Evolutionary conservation across 1,140 invertebrate species (phyloP), one percentile per base, ranked within the genome.

Genomic region (Ruditapes philippinarum): DNA sequence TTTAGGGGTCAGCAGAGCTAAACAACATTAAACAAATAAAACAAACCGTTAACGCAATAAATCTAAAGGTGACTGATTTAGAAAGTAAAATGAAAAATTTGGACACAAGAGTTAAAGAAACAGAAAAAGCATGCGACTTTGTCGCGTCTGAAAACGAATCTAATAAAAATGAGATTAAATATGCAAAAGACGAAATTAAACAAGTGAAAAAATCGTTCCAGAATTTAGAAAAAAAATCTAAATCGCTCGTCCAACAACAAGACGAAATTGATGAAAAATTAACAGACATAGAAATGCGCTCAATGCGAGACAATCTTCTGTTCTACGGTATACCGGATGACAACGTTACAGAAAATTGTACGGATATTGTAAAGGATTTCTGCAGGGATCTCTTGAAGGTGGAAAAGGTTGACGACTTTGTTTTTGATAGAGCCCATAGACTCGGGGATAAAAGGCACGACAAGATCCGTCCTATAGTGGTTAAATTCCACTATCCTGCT

Each of bases 21-120:
- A 57, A 81, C 14, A 2, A 62, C 19, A 65, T 81, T 1, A 60
- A 62, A 81, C 31, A 33, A 22, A 81, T 81, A 14, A 60, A 81
- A 65, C 38, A 36, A 40, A 81, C 36, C 5, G 31, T 62, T n/a
- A 60, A 81, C 19, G 33, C 79, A 5, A 81, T 81, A 22, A 36
- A 62, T 33, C 3, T 9, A 2, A 79, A 79, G 25, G 74, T 73
- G n/a, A 31, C 12, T 31, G 62, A 65, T 65, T 42, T 73, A 7
- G 70, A 73, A 40, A 22, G 9, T 11, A 73, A n/a, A 73, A 40
- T 73, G 22, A 45, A 45, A 73, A 31, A 36, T 2, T 38, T 70
- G 7, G 65, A 70, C 4, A n/a, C 11, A 7, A 70, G n/a, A 33
- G 28, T 70, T 7, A 5, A 19, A 5, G 70, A 45, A 22, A 31